Conservation (phyloP, 2,888 invertebrate genomes). For the Drosophila siamana region DNA sequence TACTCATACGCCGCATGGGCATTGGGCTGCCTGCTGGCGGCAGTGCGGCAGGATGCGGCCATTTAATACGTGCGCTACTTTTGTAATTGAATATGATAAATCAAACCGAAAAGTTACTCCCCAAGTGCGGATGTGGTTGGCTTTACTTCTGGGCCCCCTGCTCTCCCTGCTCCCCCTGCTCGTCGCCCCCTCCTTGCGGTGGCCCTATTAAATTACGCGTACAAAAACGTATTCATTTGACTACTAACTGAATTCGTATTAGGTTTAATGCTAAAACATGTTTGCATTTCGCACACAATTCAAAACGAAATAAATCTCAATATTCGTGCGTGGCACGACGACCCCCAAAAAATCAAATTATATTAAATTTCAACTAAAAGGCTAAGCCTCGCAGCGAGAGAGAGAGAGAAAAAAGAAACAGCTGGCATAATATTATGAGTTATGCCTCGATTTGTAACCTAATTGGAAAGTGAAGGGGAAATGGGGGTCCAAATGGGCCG, state of each 20-base stretch:
- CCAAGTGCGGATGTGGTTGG: conserved; percentile 61
- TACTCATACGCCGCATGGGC: conserved; percentile 71
- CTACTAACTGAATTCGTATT: conserved; percentile 60
- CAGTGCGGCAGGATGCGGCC: conserved; percentile 53
- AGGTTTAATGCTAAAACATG: conserved; percentile 53
- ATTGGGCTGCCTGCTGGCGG: neutral
- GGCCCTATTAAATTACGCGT: conserved; percentile 41
- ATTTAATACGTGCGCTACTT: conserved; percentile 75
- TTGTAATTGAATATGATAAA: conserved; percentile 83
- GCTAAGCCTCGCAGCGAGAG: conserved; percentile 35
- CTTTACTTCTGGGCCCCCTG: too few relatives aligned
- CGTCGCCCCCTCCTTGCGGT: neutral
- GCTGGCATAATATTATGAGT: conserved; percentile 78
- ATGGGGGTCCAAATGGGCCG: neutral
- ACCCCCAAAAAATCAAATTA: conserved; percentile 70
- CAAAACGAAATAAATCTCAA: conserved; percentile 80
- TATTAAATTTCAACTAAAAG: conserved; percentile 64
- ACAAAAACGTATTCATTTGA: conserved; percentile 41
- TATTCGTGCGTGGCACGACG: conserved; percentile 47
- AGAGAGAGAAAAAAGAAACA: conserved; percentile 57
- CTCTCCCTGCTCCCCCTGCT: too few relatives aligned
- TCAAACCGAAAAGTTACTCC: conserved; percentile 69
- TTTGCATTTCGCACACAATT: conserved; percentile 50
- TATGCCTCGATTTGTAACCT: conserved; percentile 58
- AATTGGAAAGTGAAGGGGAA: neutral